Base-by-base conservation (phyloP, 1,140 invertebrate species). In the Grapholita molesta region DNA sequence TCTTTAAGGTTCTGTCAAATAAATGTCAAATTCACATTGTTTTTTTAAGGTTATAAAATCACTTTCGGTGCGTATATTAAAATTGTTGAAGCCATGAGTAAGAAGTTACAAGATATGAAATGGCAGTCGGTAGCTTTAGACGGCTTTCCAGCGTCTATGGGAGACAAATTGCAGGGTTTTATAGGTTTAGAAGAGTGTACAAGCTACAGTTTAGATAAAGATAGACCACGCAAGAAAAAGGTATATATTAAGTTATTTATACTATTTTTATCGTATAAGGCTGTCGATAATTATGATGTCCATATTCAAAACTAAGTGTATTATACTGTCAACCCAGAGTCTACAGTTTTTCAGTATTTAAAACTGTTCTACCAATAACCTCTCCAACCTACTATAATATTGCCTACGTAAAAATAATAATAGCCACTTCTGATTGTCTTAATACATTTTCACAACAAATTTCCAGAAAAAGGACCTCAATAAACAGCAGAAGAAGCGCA, bases 151-250 rank as follows among this genome's bases (percentile, higher is more conserved):
- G 74, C 86, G 11, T 77, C 92, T 61, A 80, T 93, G 61, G 78
- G 86, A 1, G 84, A 85, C 64, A 82, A 89, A 55, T 84, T 93
- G 48, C 92, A 94, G 52, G 94, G 93, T 23, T 92, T 95, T 71
- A 88, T 94, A 52, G 94, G 93, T 18, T 92, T 95, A 38, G 94
- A 95, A 79, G 94, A 95, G 83, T 93, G 94, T 73, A 92, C 90
- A 0, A 91, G 94, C 78, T 95, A 95, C 75, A 89, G 90, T 33
- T 82, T 93, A 11, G 86, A 91, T 71, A 89, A 86, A 70, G 81
- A 85, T 25, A 78, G 67, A 69, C 87, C 78, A 82, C 79, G 71
- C 68, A 53, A 69, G 53, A 90, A 84, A 74, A 88, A 89, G 81
- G 88, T 89, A 79, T 70, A 42, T 68, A 52, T 30, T 15, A 32